Evolutionary conservation across 2,888 invertebrate genomes (phyloP), one percentile per base, ranked within the genome.

Genomic region (Sinodicranocentrus sp.): DNA sequence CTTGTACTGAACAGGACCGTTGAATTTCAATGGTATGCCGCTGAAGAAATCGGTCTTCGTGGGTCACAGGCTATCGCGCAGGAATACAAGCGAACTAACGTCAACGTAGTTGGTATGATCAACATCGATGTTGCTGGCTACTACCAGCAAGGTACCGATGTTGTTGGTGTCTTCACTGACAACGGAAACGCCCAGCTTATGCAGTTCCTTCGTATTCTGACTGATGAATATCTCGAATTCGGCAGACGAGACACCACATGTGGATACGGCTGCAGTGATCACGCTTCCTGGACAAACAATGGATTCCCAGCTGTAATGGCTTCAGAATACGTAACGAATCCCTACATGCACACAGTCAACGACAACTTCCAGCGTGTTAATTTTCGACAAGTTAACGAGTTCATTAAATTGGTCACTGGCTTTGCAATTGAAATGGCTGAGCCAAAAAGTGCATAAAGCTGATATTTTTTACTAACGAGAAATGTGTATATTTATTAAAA

Each of bases 11-110:
- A 77, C 25, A 43, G 80, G 19, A 80, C 72, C 6, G 39, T 83
- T 1, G 85, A 85, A 28, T 85, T 85, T 63, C 85, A 85, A 1
- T 85, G 73, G 73, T 85, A 85, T 19, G 85, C 85, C 8, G 85
- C 79, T 0, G 85, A 83, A 67, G 85, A 85, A n/a, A 61, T 57
- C n/a, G 82, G 77, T n/a, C 63, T 82, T 15, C 63, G 28, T 13
- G 82, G 82, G 0, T 65, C 65, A 15, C 65, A 61, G 17, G 82
- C 68, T n/a, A 78, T 77, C 43, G 77, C 83, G n/a, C 26, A 44
- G n/a, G 23, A 21, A 13, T 83, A 83, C 57, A 54, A 21, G 23
- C 6, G 52, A 1, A 17, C 44, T 0, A 59, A 52, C 15, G 72
- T 77, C 3, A 76, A 61, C 17, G 76, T 82, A 8, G 54, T 33